phyloP scores from a whole-genome alignment of 1,140 invertebrate genomes.

The Polypedilum vanderplanki region DNA sequence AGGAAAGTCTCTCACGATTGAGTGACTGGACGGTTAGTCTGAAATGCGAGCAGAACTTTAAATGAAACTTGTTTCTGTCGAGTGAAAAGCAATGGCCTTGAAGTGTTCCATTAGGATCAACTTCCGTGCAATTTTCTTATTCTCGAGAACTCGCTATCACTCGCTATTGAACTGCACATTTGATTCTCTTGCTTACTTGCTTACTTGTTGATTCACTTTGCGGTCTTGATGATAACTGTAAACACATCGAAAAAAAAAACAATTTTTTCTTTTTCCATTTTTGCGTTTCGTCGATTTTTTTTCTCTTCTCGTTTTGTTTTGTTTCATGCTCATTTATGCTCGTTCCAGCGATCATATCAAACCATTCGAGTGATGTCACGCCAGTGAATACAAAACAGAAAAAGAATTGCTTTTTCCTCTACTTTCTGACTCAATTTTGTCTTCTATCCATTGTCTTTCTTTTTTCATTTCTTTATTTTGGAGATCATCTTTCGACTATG shows the following conservation, averaged over 20 bases:
- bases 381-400: background rate
- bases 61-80: background rate
- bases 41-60: background rate
- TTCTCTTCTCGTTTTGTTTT: background rate
- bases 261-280: constrained; percentile 13
- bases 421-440: background rate
- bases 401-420: background rate
- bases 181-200: background rate
- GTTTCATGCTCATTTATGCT: constrained; percentile 5
- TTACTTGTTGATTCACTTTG: background rate
- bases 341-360: constrained; percentile 10
- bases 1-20: no score
- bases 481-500: no score
- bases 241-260: background rate
- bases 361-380: background rate
- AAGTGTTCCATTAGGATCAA: background rate
- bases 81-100: background rate
- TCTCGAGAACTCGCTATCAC: constrained; percentile 1
- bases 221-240: background rate
- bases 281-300: background rate
- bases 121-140: constrained; percentile 1
- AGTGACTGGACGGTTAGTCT: no score
- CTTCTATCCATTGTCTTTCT: background rate
- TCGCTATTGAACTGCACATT: background rate
- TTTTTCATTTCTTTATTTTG: no score